Conservation (phyloP, 2,888 invertebrate species). For the Conistra vaccinii region DNA sequence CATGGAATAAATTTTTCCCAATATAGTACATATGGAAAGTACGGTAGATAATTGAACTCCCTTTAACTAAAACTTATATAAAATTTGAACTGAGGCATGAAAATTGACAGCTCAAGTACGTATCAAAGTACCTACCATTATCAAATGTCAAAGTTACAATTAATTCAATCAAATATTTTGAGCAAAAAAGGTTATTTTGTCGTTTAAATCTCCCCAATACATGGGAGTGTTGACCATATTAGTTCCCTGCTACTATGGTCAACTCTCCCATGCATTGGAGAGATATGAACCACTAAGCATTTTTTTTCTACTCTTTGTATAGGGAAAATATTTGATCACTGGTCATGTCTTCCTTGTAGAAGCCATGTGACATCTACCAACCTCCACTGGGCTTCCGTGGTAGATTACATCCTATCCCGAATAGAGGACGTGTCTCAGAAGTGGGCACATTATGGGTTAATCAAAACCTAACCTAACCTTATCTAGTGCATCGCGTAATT, state of each 20-base stretch:
- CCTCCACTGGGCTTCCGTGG: too few species aligned
- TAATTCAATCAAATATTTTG: neutral
- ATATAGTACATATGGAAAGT: neutral
- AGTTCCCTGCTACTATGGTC: neutral
- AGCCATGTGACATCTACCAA: too few species aligned
- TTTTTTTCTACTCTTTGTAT: neutral
- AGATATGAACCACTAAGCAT: neutral
- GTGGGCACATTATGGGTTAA: too few species aligned
- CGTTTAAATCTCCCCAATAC: neutral
- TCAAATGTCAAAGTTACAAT: neutral
- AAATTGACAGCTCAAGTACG: neutral
- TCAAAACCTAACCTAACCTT: neutral
- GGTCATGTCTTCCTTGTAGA: neutral
- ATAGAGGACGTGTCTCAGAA: too few species aligned
- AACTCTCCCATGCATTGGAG: neutral
- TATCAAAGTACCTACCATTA: neutral
- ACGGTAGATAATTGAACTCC: neutral
- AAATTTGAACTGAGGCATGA: neutral
- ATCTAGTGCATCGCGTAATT: too few species aligned
- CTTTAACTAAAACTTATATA: neutral
- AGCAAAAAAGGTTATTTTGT: neutral
- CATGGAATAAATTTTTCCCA: neutral
- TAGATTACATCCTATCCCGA: too few species aligned
- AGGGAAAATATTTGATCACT: neutral
- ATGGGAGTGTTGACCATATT: neutral